Base-by-base conservation (phyloP, 64 coral and sea anemone genomes). In the Stichodactyla helianthus region DNA sequence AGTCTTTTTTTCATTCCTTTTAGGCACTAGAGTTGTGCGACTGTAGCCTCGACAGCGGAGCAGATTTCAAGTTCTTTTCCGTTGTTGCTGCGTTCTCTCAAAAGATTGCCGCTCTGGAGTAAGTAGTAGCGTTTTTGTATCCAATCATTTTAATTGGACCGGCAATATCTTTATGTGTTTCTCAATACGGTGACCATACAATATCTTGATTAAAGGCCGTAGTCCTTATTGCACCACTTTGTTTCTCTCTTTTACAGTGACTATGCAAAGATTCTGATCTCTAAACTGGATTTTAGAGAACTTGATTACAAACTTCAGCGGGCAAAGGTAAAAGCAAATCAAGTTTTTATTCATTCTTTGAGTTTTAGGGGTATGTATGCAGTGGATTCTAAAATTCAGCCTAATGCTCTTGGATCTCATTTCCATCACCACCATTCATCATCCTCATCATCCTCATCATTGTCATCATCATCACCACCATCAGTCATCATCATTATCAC, bases 81-180 rank as follows among this genome's bases (percentile, higher is more conserved):
- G 95, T 98, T 44, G 89, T 98, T 54, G 89, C 93, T 78, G 95
- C 95, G 50, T 94, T 98, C 61, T 98, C 95, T 50, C 90, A 95
- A 54, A 84, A 90, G 25, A 85, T 99, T 19, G 97, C 93, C 54
- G 93, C 93, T 51, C 53, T 99, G 12, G 90, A 99, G 97, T 99
- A 88, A 85, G 97, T 92, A 74, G 7, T 65, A 44, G 4, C 35
- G 35, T 44, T 44, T 44, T 3, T 44, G 35, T 44, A 44, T 44
- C 35, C 35, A 44, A 44, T 44, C 35, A 44, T 44, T 44, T 3
- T 44, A 44, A 44, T 44, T 44, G 35, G 35, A 3, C 35, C 35
- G 4, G 35, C 35, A 44, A 44, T 44, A 44, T 44, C 35, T 44
- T 44, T 44, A 44, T 44, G 35, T 44, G 35, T 44, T 44, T 44